Conservation (phyloP, 1,140 invertebrate species). For the Drosophila chauvacae region DNA sequence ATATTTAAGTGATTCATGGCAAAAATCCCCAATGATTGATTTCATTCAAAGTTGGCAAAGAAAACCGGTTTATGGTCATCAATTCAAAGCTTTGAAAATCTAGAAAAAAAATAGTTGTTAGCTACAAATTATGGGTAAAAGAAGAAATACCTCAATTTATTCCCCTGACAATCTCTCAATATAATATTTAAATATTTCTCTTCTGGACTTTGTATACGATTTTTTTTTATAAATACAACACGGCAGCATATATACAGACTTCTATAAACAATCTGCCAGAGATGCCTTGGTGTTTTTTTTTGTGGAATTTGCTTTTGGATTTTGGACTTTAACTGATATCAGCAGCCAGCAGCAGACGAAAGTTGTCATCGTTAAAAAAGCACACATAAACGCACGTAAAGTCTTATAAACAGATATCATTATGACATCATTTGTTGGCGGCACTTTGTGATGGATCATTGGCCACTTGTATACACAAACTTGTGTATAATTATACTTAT, state of each 20-base stretch:
- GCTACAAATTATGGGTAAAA: neutral
- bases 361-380: constrained; percentile 18
- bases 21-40: constrained; percentile 39
- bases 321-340: constrained; percentile 61
- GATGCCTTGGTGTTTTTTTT: neutral
- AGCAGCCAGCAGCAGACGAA: constrained; percentile 19
- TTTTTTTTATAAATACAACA: constrained; percentile 9
- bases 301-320: constrained; percentile 51
- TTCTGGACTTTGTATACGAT: constrained; percentile 20
- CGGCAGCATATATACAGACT: neutral
- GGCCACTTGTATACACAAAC: constrained; percentile 23
- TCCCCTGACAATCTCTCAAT: neutral
- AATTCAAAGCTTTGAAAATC: neutral
- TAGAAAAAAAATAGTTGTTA: too few relatives aligned
- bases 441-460: constrained; percentile 52
- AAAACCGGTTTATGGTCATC: constrained; percentile 19
- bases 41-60: constrained; percentile 6
- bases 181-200: neutral
- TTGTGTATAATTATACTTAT: constrained; percentile 3
- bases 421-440: constrained; percentile 62
- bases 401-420: constrained; percentile 25
- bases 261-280: constrained; percentile 17
- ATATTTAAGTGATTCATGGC: constrained; percentile 30
- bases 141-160: neutral
- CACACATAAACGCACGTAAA: constrained; percentile 10